Conservation (phyloP, 2,113 vertebrate species). For the Callopanchax toddi region DNA sequence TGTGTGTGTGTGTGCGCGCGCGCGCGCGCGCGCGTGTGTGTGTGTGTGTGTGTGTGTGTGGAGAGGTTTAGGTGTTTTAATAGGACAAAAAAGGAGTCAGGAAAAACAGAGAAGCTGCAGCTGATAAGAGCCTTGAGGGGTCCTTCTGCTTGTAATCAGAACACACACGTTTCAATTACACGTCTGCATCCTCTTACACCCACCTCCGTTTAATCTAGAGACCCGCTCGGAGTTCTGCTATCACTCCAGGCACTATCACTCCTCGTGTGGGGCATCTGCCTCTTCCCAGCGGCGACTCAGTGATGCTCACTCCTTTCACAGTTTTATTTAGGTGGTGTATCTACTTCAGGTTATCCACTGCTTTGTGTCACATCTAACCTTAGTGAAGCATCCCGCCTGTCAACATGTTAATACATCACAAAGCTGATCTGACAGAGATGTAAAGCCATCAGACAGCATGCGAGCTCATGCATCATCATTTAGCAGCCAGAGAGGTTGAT, state of each 20-base stretch:
- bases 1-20: slow-evolving; percentile 1
- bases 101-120: slow-evolving; percentile 61
- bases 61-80: slow-evolving; percentile 45
- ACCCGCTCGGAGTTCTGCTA: slow-evolving; percentile 60
- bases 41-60: slow-evolving; percentile 17
- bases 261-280: slow-evolving; percentile 74
- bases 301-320: slow-evolving; percentile 40
- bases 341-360: slow-evolving; percentile 21
- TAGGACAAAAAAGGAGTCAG: slow-evolving; percentile 53
- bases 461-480: slow-evolving; percentile 40
- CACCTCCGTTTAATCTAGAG: slow-evolving; percentile 36
- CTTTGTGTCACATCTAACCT: neutral
- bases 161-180: slow-evolving; percentile 50
- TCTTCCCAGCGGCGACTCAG: slow-evolving; percentile 58
- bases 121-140: slow-evolving; percentile 72
- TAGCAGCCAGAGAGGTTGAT: slow-evolving; percentile 41
- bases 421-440: slow-evolving; percentile 24
- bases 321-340: slow-evolving; percentile 28
- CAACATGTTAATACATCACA: too few species aligned
- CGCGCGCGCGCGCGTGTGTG: neutral
- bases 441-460: slow-evolving; percentile 16
- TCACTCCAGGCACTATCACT: slow-evolving; percentile 71
- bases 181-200: slow-evolving; percentile 49
- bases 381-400: neutral
- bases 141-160: slow-evolving; percentile 69